Conservation (phyloP, 2,888 invertebrate species). For the Mesorhabditis belari region DNA sequence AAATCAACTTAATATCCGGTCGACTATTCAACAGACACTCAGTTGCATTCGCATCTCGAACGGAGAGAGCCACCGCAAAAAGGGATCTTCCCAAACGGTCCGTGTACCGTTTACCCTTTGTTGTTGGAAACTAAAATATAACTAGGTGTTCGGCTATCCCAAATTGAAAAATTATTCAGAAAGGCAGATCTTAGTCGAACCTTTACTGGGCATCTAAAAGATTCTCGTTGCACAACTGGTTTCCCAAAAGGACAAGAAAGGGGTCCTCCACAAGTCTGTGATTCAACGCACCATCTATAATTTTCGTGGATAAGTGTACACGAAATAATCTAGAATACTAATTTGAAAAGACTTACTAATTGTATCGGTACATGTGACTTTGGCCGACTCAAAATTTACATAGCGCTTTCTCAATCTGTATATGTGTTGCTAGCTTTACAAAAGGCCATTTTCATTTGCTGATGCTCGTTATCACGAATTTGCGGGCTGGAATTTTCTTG, state of each 20-base stretch:
- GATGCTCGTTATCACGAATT: neutral
- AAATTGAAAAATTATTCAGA: neutral
- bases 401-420: no score
- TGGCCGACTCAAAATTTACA: no score
- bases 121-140: slow-evolving; percentile 19
- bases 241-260: slow-evolving; percentile 45
- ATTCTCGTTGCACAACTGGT: slow-evolving; percentile 46
- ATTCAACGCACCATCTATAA: slow-evolving; percentile 47
- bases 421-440: no score
- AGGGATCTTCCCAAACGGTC: slow-evolving; percentile 48
- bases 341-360: no score
- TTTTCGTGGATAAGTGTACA: neutral
- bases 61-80: slow-evolving; percentile 43
- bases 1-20: slow-evolving; percentile 43
- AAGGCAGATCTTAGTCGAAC: slow-evolving; percentile 12
- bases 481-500: neutral
- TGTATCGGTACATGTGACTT: no score
- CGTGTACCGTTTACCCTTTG: slow-evolving; percentile 47
- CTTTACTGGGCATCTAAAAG: slow-evolving; percentile 48
- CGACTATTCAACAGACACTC: slow-evolving; percentile 42
- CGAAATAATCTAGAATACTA: neutral
- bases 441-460: neutral
- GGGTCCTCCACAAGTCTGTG: slow-evolving; percentile 44
- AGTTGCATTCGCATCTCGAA: slow-evolving; percentile 36
- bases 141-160: neutral